phyloP scores from a whole-genome alignment of 2,888 invertebrate genomes.

The Pandemis heparana region DNA sequence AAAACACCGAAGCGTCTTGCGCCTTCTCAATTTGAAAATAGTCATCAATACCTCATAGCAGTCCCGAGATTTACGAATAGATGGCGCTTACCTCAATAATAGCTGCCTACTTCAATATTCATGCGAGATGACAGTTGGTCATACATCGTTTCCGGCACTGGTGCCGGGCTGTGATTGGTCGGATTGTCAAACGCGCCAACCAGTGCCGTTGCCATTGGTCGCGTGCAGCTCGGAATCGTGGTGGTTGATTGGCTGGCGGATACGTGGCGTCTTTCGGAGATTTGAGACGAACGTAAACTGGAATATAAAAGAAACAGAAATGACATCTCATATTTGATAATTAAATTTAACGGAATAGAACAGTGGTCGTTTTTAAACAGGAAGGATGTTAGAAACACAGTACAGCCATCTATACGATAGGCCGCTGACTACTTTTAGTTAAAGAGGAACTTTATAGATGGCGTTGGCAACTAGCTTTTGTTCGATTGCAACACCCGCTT shows the following conservation, averaged over 20 bases:
- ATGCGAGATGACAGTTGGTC: conserved; percentile 73
- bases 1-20: not conserved
- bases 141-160: conserved; percentile 51
- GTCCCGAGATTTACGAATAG: not conserved
- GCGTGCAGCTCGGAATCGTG: conserved; percentile 74
- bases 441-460: not conserved
- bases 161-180: conserved; percentile 52
- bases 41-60: not conserved
- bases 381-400: not conserved
- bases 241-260: conserved; percentile 55
- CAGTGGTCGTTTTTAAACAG: not conserved
- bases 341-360: not conserved
- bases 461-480: not conserved
- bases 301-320: conserved; percentile 44
- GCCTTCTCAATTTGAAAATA: not conserved
- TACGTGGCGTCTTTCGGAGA: conserved; percentile 70
- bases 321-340: no score
- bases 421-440: not conserved
- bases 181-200: conserved; percentile 77
- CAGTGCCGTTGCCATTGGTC: conserved; percentile 74
- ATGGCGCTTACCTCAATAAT: conserved; percentile 22
- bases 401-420: not conserved
- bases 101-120: conserved; percentile 54
- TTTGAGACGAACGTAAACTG: conserved; percentile 78
- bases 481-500: not conserved